phyloP scores from a whole-genome alignment of 2,113 vertebrate genomes.

The Larimichthys crocea region DNA sequence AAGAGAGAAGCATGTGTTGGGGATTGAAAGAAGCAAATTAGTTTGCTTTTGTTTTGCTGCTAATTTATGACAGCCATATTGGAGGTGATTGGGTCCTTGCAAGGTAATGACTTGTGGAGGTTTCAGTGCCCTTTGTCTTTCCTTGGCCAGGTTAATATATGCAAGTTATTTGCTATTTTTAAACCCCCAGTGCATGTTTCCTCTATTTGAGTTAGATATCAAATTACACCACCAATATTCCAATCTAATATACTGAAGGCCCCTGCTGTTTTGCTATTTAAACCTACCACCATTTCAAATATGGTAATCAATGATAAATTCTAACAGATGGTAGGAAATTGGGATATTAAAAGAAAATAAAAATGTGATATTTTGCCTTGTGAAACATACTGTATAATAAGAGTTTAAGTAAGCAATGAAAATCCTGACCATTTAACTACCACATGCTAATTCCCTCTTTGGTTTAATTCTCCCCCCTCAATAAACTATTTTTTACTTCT shows the following conservation, averaged over 20 bases:
- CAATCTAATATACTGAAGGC: conserved; percentile 10
- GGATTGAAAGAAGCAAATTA: conserved; percentile 69
- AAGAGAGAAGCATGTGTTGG: conserved; percentile 36
- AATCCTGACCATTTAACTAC: conserved; percentile 51
- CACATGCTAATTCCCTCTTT: conserved; percentile 62
- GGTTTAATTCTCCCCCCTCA: conserved; percentile 53
- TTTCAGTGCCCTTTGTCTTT: conserved; percentile 53
- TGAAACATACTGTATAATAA: conserved; percentile 23
- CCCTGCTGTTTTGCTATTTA: conserved; percentile 15
- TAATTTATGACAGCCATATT: conserved; percentile 76
- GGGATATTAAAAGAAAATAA: not conserved
- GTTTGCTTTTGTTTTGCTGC: conserved; percentile 77
- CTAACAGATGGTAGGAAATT: not conserved
- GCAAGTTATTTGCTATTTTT: conserved; percentile 42
- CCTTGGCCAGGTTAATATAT: conserved; percentile 36
- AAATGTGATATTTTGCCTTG: conserved; percentile 2
- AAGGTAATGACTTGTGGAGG: conserved; percentile 58
- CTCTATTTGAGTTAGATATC: conserved; percentile 24
- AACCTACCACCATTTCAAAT: conserved; percentile 10
- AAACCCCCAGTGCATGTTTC: conserved; percentile 13
- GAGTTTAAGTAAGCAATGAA: conserved; percentile 36
- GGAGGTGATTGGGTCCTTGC: conserved; percentile 67
- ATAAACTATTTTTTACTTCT: conserved; percentile 58
- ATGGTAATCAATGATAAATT: conserved; percentile 14
- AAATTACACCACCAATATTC: conserved; percentile 31